Conservation (phyloP, 2,888 invertebrate genomes). For the Philhelius pedissequus region DNA sequence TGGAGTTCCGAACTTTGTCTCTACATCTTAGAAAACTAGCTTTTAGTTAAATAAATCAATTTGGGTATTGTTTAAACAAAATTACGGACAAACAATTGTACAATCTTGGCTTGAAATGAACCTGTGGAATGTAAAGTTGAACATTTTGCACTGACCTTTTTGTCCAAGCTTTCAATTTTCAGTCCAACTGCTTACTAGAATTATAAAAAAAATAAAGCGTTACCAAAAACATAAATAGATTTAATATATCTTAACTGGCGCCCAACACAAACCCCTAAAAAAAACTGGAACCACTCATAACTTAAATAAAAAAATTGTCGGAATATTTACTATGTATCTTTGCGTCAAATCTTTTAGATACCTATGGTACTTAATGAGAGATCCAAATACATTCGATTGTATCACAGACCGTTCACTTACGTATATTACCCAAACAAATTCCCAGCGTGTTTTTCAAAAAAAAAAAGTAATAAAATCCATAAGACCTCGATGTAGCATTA, state of each 20-base stretch:
- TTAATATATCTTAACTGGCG: neutral
- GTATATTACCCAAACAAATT: neutral
- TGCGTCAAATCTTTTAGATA: neutral
- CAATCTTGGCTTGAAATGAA: no score
- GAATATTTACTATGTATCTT: neutral
- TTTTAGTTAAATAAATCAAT: no score
- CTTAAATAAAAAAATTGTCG: neutral
- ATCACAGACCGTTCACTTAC: neutral
- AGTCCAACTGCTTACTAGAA: no score
- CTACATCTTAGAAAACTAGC: no score
- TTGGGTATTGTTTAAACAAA: no score
- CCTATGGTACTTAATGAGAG: slow-evolving; percentile 7
- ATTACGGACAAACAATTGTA: no score
- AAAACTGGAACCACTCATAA: neutral
- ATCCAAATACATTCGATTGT: neutral
- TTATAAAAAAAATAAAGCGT: no score
- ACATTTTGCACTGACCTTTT: no score
- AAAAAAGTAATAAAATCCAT: neutral
- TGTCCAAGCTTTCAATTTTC: no score
- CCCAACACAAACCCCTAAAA: neutral
- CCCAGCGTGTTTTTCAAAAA: neutral
- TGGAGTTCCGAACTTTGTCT: no score
- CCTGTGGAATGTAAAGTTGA: no score
- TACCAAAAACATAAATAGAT: no score
- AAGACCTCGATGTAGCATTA: slow-evolving; percentile 6